These are phyloP conservation scores for Zygaena filipendulae DNA, from an alignment of 2,888 invertebrate species.

Conservation along the genomic window DNA sequence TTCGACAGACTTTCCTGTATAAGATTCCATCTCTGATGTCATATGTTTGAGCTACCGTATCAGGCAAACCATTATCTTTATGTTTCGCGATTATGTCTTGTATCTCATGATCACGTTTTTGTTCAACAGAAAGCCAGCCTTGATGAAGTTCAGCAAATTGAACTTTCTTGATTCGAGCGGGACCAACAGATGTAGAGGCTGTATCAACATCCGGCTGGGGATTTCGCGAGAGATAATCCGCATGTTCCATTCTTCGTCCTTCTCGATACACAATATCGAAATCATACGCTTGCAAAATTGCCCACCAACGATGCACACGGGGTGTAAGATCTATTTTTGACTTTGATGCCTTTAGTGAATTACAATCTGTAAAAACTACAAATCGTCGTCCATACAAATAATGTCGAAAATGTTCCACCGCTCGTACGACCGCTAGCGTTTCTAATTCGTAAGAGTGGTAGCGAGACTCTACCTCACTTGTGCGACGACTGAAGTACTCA, in stretches of 20 bases:
- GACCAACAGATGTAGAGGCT: constrained; percentile 15
- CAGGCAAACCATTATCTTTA: constrained; percentile 4
- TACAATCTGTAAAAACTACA: constrained; percentile 15
- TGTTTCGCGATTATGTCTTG: constrained; percentile 9
- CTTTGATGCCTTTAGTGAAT: constrained; percentile 12
- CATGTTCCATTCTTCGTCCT: constrained; percentile 19
- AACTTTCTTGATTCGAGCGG: no score
- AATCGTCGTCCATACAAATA: constrained; percentile 10
- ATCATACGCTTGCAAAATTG: constrained; percentile 16
- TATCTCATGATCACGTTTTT: constrained; percentile 14
- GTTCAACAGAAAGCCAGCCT: constrained; percentile 14
- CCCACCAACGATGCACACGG: constrained; percentile 22
- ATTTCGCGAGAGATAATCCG: constrained; percentile 17
- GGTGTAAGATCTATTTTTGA: constrained; percentile 20
- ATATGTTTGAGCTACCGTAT: constrained; percentile 6
- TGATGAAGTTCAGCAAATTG: no score
- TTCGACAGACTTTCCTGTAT: constrained; percentile 9
- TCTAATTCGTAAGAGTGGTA: no score
- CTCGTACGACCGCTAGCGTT: no score
- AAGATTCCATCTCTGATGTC: constrained; percentile 11
- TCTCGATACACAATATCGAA: constrained; percentile 18
- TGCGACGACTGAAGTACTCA: constrained; percentile 10
- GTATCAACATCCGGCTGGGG: constrained; percentile 5
- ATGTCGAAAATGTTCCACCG: no score
- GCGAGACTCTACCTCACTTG: constrained; percentile 10